These are phyloP conservation scores for Phragmatobia fuliginosa DNA, from an alignment of 2,888 invertebrate species.

Conservation along the genomic window DNA sequence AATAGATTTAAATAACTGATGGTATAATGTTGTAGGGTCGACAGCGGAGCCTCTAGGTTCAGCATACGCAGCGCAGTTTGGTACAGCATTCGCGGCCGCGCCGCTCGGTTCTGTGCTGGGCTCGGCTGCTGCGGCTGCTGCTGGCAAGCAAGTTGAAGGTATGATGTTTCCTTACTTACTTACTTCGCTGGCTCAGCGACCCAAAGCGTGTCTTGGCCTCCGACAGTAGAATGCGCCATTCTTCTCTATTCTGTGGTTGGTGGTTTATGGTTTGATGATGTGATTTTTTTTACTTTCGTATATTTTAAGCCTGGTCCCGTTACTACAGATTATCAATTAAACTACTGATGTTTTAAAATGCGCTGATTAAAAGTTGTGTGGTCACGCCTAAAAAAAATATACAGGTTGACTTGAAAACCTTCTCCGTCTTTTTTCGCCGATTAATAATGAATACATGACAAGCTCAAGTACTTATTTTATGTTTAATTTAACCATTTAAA, in stretches of 20 bases:
- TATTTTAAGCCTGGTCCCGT: not conserved
- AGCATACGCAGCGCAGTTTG: slow-evolving; percentile 88
- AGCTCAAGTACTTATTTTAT: too few species aligned
- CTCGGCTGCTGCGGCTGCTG: slow-evolving; percentile 92
- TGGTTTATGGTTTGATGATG: too few species aligned
- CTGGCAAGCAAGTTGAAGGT: slow-evolving; percentile 97
- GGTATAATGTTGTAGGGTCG: slow-evolving; percentile 79
- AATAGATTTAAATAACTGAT: not conserved
- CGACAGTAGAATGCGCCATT: too few species aligned
- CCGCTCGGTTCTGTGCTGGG: slow-evolving; percentile 89
- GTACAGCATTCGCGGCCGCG: slow-evolving; percentile 88
- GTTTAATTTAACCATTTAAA: too few species aligned
- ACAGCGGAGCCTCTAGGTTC: slow-evolving; percentile 87
- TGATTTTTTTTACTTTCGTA: not conserved
- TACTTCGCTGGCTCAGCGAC: too few species aligned
- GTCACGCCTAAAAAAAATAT: too few species aligned
- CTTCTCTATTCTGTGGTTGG: too few species aligned
- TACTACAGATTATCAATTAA: not conserved
- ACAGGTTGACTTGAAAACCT: too few species aligned
- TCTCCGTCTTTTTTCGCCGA: too few species aligned
- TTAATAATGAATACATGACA: too few species aligned
- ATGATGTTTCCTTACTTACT: slow-evolving; percentile 24
- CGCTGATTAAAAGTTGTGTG: not conserved
- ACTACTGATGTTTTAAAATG: too few species aligned
- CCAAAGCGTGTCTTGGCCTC: too few species aligned